Evolutionary conservation across 2,888 invertebrate species (phyloP).

Genomic region (Hirtodrosophila trivittata): DNA sequence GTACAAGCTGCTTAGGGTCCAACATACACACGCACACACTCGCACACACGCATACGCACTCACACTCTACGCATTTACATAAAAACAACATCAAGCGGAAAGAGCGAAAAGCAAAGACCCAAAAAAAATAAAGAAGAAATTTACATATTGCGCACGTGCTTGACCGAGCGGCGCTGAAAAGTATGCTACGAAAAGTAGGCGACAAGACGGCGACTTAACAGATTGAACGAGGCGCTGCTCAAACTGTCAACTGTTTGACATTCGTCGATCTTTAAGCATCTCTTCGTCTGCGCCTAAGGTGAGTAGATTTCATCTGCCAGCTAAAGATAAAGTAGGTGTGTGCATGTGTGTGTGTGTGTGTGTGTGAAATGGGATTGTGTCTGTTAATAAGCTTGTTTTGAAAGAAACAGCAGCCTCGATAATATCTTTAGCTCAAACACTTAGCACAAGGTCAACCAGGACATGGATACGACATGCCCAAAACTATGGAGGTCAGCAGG

Average conservation of each 20-base stretch:
- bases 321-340: too few relatives aligned
- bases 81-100: slow-evolving; percentile 69
- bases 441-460: slow-evolving; percentile 68
- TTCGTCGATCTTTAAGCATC: slow-evolving; percentile 16
- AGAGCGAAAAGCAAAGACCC: slow-evolving; percentile 41
- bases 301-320: neutral
- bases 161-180: slow-evolving; percentile 49
- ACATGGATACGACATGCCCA: slow-evolving; percentile 50
- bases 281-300: neutral
- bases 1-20: slow-evolving; percentile 66
- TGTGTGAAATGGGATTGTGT: slow-evolving; percentile 16
- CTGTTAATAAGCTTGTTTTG: slow-evolving; percentile 75
- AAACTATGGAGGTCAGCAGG: slow-evolving; percentile 60
- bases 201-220: slow-evolving; percentile 53
- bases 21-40: slow-evolving; percentile 28
- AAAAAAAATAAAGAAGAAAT: slow-evolving; percentile 45
- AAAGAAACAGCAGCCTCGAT: slow-evolving; percentile 33
- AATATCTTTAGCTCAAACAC: slow-evolving; percentile 41
- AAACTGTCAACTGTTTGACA: slow-evolving; percentile 36
- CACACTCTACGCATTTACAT: slow-evolving; percentile 54
- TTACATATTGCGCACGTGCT: slow-evolving; percentile 76
- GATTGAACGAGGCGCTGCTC: slow-evolving; percentile 18
- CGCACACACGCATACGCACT: slow-evolving; percentile 29
- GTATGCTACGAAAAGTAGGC: slow-evolving; percentile 53
- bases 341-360: too few relatives aligned